Base-by-base conservation (phyloP, 2,113 vertebrate genomes). In the Rousettus leschenaultii region DNA sequence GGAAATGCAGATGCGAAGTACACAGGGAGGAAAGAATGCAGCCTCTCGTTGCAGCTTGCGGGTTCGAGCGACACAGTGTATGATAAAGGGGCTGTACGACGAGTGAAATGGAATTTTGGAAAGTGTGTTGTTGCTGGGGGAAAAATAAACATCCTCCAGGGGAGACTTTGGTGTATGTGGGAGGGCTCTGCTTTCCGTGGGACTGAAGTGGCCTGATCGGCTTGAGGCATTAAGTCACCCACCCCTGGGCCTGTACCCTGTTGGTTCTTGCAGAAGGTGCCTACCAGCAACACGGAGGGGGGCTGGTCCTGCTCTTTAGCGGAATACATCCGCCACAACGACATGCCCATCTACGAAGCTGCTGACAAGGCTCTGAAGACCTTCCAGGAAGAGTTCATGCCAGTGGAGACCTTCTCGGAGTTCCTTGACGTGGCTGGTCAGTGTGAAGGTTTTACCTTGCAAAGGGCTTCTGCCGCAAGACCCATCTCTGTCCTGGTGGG, bases 311-410 rank as follows among this genome's bases (percentile, higher is more conserved):
- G 99, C 98, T 99, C 99, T 30, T 99, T 99, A 82, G 99, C 99
- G 0, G 99, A 99, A 84, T 99, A 99, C 97, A 99, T 99, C 95
- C 98, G 99, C 95, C 99, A 99, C 98, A 99, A 99, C 3, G 99
- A 99, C 99, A 99, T 99, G 99, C 99, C 99, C 90, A 99, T 99
- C 98, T 99, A 99, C 1, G 99, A 99, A 98, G 99, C 99, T 71
- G 99, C 99, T 0, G 99, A 99, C 99, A 99, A 98, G 86, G 99
- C 99, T 96, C 99, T 99, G 97, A 99, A 99, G 97, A 98, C 99
- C 97, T 99, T 99, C 99, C 99, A 99, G 99, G 99, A 99, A 97
- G 99, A 99, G 97, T 99, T 99, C 98, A 99, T 99, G 99, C 99
- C 99, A 0, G 99, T 99, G 2, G 99, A 99, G 98, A 99, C 99